Evolutionary conservation across 2,797 vertebrate species (phyloP).

Genomic region (Macropus fuliginosus): DNA sequence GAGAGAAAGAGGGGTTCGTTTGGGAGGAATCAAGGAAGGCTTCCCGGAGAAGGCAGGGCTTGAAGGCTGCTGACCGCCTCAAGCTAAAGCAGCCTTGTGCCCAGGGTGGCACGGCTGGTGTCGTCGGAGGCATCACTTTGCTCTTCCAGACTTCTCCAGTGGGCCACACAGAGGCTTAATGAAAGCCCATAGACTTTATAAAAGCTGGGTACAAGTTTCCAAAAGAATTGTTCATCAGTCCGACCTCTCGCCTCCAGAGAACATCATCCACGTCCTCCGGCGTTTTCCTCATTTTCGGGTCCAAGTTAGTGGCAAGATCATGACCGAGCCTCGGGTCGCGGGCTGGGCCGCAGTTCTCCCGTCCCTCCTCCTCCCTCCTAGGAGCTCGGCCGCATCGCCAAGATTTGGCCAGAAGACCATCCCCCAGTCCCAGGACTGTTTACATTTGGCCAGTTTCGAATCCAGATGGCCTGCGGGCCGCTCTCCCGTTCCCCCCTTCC

Average conservation of each 20-base stretch:
- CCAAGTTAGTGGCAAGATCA: not conserved
- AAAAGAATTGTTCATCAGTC: not conserved
- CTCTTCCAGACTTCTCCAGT: not conserved
- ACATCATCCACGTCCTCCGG: too few species aligned
- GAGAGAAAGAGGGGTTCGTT: fast-evolving
- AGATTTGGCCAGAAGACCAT: not conserved
- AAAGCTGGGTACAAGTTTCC: not conserved
- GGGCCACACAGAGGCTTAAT: fast-evolving
- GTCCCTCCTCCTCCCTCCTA: too few species aligned
- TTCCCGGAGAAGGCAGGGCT: not conserved
- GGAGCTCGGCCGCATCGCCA: not conserved
- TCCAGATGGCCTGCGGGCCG: not conserved
- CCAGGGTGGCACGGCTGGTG: not conserved
- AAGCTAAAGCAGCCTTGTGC: too few species aligned
- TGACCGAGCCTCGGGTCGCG: not conserved
- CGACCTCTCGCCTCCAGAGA: not conserved
- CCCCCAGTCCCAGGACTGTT: not conserved
- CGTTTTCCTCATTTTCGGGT: not conserved
- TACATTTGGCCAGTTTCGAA: not conserved
- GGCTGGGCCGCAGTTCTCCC: too few species aligned
- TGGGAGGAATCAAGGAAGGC: not conserved
- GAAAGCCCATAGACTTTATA: not conserved
- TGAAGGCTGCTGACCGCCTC: not conserved
- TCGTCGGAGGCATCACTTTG: not conserved
- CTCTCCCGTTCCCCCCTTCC: not conserved